Percentiles rank a stretch among this genome's conserved stretches.
phyloP scores from a whole-genome alignment of 1,140 invertebrate genomes.

The Hycleus cichorii region DNA sequence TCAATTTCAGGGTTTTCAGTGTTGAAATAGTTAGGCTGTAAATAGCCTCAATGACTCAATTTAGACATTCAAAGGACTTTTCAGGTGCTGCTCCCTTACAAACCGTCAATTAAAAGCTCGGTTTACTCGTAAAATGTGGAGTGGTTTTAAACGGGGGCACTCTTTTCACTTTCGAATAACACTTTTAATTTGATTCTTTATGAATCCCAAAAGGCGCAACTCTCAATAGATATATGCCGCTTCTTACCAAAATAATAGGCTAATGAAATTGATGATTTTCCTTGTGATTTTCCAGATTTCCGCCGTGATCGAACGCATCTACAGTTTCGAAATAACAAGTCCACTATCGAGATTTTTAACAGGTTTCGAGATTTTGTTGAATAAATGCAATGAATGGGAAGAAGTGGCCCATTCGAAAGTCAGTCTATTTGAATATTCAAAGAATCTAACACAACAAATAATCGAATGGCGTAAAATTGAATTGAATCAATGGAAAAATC shows the following conservation, averaged over 20 bases:
- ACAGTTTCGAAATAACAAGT: constrained; percentile 69
- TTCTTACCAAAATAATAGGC: not conserved
- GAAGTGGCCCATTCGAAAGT: constrained; percentile 81
- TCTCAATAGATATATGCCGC: too few relatives aligned
- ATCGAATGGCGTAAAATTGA: constrained; percentile 90
- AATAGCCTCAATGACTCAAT: too few relatives aligned
- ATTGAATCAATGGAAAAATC: constrained; percentile 76
- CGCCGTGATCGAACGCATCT: constrained; percentile 64
- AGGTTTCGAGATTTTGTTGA: constrained; percentile 81
- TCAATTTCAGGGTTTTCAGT: not conserved
- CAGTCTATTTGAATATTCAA: constrained; percentile 64
- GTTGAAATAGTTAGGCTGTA: too few relatives aligned
- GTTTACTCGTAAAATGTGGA: too few relatives aligned
- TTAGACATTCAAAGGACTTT: too few relatives aligned
- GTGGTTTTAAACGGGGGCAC: too few relatives aligned
- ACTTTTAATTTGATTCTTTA: too few relatives aligned
- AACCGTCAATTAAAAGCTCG: too few relatives aligned
- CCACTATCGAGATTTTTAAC: constrained; percentile 83
- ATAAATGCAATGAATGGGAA: constrained; percentile 86
- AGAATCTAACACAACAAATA: constrained; percentile 69
- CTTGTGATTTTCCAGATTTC: constrained; percentile 25
- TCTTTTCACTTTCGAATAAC: too few relatives aligned
- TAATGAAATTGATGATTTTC: not conserved
- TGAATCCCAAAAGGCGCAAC: too few relatives aligned
- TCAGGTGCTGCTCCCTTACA: too few relatives aligned